A percentile compares a stretch with the other conserved stretches of the same genome.
phyloP scores from a whole-genome alignment of 2,888 invertebrate genomes.

The Sminthurinus aureus region DNA sequence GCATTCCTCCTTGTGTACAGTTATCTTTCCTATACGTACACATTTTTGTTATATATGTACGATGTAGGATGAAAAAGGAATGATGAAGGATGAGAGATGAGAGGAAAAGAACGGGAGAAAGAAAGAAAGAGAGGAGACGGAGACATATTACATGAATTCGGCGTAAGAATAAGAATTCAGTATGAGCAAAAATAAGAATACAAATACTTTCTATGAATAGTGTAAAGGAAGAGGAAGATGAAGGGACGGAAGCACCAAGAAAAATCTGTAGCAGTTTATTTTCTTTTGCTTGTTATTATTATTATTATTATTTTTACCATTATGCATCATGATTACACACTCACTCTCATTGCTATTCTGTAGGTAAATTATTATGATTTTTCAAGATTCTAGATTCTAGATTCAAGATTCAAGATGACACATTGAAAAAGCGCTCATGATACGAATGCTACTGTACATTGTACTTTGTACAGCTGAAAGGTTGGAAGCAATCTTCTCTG shows the following conservation, averaged over 20 bases:
- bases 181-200: no score
- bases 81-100: background rate
- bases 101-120: conserved; percentile 10
- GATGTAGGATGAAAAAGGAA: background rate
- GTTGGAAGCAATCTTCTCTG: no score
- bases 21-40: background rate
- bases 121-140: conserved; percentile 50
- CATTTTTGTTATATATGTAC: no score
- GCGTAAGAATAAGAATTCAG: conserved; percentile 18
- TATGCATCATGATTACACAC: background rate
- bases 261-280: background rate
- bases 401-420: no score
- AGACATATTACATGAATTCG: conserved; percentile 49
- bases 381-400: no score
- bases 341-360: background rate
- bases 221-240: background rate
- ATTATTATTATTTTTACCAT: background rate
- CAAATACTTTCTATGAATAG: background rate
- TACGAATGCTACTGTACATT: no score
- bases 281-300: background rate
- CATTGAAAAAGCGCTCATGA: no score
- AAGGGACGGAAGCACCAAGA: background rate
- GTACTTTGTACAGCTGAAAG: no score
- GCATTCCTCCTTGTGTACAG: background rate
- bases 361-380: conserved; percentile 10